These are phyloP conservation scores for Blastobasis adustella DNA, from an alignment of 2,888 invertebrate genomes.

Conservation along the genomic window DNA sequence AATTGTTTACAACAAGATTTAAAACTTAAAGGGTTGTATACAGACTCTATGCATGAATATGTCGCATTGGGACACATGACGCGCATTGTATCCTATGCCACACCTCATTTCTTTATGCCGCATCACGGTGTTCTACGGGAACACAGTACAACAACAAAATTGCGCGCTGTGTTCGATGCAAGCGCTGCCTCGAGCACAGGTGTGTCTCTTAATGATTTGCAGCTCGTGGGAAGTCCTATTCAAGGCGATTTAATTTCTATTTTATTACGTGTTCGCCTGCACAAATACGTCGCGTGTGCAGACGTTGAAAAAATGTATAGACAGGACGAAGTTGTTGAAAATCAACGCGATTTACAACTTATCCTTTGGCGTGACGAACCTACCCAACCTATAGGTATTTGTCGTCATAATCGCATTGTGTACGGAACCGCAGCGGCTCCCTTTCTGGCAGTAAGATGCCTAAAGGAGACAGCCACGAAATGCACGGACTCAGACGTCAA, in stretches of 20 bases:
- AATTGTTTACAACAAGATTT: conserved; percentile 6
- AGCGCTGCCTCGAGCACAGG: conserved; percentile 9
- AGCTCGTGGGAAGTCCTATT: conserved; percentile 15
- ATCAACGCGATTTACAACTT: conserved; percentile 19
- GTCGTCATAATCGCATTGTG: conserved; percentile 11
- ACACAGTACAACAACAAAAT: conserved; percentile 7
- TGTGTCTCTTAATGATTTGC: conserved; percentile 16
- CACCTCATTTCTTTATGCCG: conserved; percentile 12
- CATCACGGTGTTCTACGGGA: conserved; percentile 14
- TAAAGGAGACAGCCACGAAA: conserved; percentile 19
- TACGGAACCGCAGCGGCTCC: conserved; percentile 21
- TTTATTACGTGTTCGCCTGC: conserved; percentile 16
- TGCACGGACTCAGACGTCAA: conserved; percentile 13
- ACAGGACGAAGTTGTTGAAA: conserved; percentile 14
- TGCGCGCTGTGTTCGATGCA: conserved; percentile 11
- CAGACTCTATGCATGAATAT: conserved; percentile 15
- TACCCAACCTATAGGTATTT: conserved; percentile 12
- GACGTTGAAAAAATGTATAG: conserved; percentile 20
- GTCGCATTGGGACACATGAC: conserved; percentile 14
- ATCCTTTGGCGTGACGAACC: conserved; percentile 23
- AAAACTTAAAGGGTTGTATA: conserved; percentile 10
- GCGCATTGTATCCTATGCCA: neutral
- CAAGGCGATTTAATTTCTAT: conserved; percentile 20
- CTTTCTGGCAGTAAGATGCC: conserved; percentile 18
- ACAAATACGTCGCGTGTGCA: conserved; percentile 13